phyloP scores from a whole-genome alignment of 2,888 invertebrate genomes.

The Buathra laborator region DNA sequence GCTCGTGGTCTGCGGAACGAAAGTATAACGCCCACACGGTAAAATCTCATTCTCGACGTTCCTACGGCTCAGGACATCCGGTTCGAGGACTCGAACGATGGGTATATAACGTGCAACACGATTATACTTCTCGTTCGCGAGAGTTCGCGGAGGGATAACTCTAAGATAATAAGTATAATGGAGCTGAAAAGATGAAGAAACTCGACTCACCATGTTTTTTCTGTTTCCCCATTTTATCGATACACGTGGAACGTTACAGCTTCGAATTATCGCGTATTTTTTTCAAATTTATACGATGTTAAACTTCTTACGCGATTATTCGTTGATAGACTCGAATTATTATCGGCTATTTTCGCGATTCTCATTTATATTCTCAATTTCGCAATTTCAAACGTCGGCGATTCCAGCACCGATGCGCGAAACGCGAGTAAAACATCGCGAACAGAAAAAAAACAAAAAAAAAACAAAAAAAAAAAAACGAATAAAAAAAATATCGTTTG shows the following conservation, averaged over 20 bases:
- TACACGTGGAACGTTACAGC: constrained; percentile 12
- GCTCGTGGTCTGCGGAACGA: constrained; percentile 56
- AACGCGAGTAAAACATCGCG: constrained; percentile 2
- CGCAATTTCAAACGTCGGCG: neutral
- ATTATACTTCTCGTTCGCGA: neutral
- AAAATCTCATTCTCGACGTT: constrained; percentile 27
- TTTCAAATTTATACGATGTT: constrained; percentile 4
- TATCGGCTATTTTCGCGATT: neutral
- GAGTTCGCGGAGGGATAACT: neutral
- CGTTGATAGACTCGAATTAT: neutral
- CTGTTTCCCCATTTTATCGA: constrained; percentile 71
- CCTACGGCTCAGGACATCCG: constrained; percentile 17
- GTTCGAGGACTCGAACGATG: constrained; percentile 5
- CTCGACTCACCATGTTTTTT: constrained; percentile 74
- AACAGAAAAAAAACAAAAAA: neutral
- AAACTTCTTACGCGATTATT: neutral
- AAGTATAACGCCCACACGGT: constrained; percentile 57
- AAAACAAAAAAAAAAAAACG: neutral
- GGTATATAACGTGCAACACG: no score
- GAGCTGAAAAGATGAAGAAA: neutral
- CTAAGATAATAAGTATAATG: neutral
- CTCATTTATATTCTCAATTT: neutral
- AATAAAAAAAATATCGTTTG: neutral
- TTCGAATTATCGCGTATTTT: constrained; percentile 14
- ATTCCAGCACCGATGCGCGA: constrained; percentile 20